These are phyloP conservation scores for Caenorhabditis briggsae DNA, from an alignment of 1,140 invertebrate species.

Conservation along the genomic window DNA sequence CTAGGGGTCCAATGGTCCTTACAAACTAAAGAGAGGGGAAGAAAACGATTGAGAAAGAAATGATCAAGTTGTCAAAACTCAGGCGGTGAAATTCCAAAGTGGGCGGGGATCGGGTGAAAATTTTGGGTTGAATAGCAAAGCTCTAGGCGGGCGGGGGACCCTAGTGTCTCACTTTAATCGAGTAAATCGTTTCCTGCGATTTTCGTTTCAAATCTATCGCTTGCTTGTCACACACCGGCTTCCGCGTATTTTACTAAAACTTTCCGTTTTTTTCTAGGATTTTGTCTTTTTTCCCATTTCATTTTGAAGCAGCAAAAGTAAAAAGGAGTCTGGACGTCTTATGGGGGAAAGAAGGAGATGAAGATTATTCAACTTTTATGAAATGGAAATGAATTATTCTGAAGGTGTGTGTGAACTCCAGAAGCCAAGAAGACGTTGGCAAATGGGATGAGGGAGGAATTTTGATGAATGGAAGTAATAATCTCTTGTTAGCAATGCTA, in stretches of 20 bases:
- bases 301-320: constrained; percentile 2
- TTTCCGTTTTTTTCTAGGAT: neutral
- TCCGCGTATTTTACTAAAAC: constrained; percentile 47
- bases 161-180: constrained; percentile 53
- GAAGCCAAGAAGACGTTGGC: neutral
- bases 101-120: neutral
- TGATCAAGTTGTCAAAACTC: neutral
- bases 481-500: neutral
- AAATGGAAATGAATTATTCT: constrained; percentile 41
- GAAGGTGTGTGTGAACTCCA: constrained; percentile 29
- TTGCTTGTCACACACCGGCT: constrained; percentile 29
- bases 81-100: neutral
- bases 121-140: no score
- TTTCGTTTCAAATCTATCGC: constrained; percentile 46
- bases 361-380: constrained; percentile 54
- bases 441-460: neutral
- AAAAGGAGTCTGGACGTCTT: neutral
- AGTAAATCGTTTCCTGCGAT: constrained; percentile 53
- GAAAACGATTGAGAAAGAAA: neutral
- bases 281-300: neutral
- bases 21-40: constrained; percentile 4
- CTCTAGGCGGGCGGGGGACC: neutral
- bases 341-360: neutral
- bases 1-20: neutral
- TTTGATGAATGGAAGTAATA: constrained; percentile 48